Conservation (phyloP, 2,113 vertebrate genomes). For the Callorhinus ursinus region DNA sequence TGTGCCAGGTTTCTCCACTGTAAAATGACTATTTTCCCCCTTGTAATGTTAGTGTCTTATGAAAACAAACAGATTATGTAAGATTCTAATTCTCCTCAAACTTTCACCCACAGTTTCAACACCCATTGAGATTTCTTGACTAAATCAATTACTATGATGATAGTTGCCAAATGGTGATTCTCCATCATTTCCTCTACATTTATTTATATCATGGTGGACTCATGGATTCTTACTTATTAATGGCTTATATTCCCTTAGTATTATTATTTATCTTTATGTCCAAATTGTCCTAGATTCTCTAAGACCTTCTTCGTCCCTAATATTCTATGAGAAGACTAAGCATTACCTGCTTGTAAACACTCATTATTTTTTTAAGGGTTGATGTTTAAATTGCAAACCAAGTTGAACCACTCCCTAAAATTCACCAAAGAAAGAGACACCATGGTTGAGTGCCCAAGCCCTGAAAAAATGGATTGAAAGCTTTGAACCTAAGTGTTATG, state of each 20-base stretch:
- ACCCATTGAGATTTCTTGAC: neutral
- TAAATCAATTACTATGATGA: neutral
- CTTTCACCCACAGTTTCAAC: neutral
- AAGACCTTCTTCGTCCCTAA: neutral
- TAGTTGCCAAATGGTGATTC: neutral
- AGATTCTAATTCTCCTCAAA: neutral
- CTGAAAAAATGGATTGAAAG: neutral
- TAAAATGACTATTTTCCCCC: neutral
- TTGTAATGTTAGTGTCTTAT: neutral
- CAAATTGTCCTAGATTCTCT: neutral
- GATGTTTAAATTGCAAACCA: conserved; percentile 34
- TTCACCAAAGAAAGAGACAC: conserved; percentile 2
- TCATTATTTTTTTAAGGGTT: neutral
- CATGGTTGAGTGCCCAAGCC: neutral
- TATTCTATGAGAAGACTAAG: neutral
- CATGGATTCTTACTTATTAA: neutral
- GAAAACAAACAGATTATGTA: neutral
- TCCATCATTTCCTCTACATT: neutral
- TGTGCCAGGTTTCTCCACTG: neutral
- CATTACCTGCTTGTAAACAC: neutral
- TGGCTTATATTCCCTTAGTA: neutral
- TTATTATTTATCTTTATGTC: conserved; percentile 13
- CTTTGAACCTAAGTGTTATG: neutral
- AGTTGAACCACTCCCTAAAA: conserved; percentile 18
- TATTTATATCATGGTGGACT: neutral